Base-by-base conservation (phyloP, 1,140 invertebrate species). In the Pectinophora gossypiella region DNA sequence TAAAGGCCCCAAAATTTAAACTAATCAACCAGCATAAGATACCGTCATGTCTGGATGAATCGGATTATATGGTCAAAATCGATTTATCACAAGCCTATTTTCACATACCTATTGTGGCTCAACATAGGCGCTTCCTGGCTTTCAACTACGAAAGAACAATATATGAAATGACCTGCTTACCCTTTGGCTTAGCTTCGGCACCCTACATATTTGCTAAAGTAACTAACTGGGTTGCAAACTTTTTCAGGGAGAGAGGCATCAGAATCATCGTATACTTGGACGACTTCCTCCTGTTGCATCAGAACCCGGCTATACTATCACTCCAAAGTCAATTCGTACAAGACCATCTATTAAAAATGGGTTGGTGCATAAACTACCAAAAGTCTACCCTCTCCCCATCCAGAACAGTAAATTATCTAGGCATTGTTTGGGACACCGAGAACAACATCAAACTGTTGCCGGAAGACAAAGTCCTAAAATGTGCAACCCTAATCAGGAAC, bases 31-130 rank as follows among this genome's bases (percentile, higher is more conserved):
- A 23, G 2, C 15, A 23, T 6, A 23, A 51, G 36, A 50, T 66
- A 42, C 59, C 68, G 54, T 48, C 54, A 0, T 64, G 62, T 47
- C 46, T 72, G 2, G 54, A 67, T 7, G 12, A 56, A 20, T 1
- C 19, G 5, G 53, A 58, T 32, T 58, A 12, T 35, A 36, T 58
- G 51, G 20, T 20, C 12, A 58, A 56, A 40, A 19, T 58, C 6
- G 56, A 59, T 35, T 16, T 57, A 22, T 57, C 56, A 23, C 53
- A 57, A 19, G 53, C 46, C 9, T 35, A 35, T 19, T n/a, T 19
- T 3, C 47, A 38, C 10, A 19, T 48, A 6, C 23, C 47, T 2
- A 20, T 48, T n/a, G 10, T 13, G 7, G 2, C 10, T 3, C 3
- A 16, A 6, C 47, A 35, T n/a, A 7, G n/a, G 2, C 3, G 40